A percentile compares a stretch with the other conserved stretches of the same genome.
phyloP scores from a whole-genome alignment of 2,888 invertebrate genomes.

The Torymus texanus region DNA sequence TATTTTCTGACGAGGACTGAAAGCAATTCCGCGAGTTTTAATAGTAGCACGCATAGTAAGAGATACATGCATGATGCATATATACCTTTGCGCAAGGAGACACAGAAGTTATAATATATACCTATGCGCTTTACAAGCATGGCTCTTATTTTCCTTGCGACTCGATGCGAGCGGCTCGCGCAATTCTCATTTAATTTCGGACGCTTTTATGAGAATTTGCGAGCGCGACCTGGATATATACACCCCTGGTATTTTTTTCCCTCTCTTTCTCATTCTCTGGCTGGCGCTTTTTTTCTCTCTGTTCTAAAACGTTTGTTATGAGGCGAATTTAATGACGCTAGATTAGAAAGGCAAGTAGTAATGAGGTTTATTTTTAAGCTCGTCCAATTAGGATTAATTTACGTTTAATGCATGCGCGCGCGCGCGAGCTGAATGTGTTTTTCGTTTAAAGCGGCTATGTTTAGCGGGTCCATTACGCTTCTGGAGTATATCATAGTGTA shows the following conservation, averaged over 20 bases:
- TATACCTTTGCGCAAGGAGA: too few relatives aligned
- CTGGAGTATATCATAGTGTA: too few relatives aligned
- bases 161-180: too few relatives aligned
- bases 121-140: too few relatives aligned
- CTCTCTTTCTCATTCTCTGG: not conserved
- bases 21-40: conserved; percentile 7
- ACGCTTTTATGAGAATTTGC: conserved; percentile 1
- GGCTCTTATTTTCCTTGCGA: too few relatives aligned
- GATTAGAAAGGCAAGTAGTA: not conserved
- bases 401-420: too few relatives aligned
- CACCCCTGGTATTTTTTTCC: too few relatives aligned
- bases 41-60: not conserved
- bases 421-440: too few relatives aligned
- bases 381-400: not conserved
- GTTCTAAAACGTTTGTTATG: not conserved
- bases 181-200: not conserved
- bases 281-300: not conserved
- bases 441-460: too few relatives aligned
- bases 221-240: conserved; percentile 2
- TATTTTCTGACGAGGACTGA: conserved; percentile 20
- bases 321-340: conserved; percentile 17
- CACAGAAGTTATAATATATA: too few relatives aligned
- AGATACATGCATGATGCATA: too few relatives aligned
- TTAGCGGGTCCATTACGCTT: too few relatives aligned
- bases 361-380: conserved; percentile 1